A percentile compares a stretch with the other conserved stretches of the same genome.
These are phyloP conservation scores for Calyptomena viridis DNA, from an alignment of 2,113 vertebrate genomes.

Conservation along the genomic window DNA sequence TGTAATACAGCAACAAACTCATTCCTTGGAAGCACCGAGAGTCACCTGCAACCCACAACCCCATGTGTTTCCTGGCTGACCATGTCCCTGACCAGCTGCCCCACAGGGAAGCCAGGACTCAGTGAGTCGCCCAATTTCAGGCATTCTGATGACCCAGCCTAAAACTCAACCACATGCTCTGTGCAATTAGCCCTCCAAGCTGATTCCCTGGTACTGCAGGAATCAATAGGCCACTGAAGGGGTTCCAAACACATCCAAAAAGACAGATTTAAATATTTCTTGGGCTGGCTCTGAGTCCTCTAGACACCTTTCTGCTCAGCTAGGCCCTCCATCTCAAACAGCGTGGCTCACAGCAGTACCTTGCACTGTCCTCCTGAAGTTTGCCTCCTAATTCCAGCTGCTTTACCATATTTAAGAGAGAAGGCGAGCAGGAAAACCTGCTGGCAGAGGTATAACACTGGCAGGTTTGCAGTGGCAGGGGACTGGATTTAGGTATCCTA, in stretches of 20 bases:
- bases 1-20: constrained; percentile 52
- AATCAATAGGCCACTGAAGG: background rate
- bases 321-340: background rate
- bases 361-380: background rate
- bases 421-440: background rate
- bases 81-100: background rate
- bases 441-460: background rate
- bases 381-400: background rate
- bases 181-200: background rate
- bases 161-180: background rate
- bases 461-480: background rate
- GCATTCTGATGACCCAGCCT: background rate
- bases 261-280: background rate
- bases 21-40: background rate
- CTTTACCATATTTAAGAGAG: background rate
- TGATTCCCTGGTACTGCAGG: background rate
- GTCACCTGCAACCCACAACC: background rate
- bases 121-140: rapidly evolving
- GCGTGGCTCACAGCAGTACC: background rate
- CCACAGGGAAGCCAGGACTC: background rate
- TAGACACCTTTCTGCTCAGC: background rate
- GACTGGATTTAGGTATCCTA: background rate
- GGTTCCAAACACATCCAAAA: background rate
- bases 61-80: rapidly evolving
- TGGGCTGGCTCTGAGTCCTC: background rate